phyloP scores from a whole-genome alignment of 2,113 vertebrate species.

The Phalacrocorax aristotelis region DNA sequence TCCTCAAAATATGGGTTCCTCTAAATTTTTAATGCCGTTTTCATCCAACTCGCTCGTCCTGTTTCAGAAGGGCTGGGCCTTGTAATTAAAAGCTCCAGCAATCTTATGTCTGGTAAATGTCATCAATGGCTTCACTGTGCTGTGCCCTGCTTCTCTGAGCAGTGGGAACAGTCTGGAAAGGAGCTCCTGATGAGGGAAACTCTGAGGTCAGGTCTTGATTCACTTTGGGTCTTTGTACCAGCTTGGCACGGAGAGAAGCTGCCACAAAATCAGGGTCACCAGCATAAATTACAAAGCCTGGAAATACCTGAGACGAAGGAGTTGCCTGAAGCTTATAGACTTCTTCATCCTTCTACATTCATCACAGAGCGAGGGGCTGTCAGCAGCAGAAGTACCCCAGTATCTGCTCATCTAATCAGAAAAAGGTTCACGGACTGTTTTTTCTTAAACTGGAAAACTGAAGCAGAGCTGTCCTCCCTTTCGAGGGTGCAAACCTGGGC shows the following conservation, averaged over 20 bases:
- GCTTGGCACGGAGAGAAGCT: not conserved
- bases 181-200: not conserved
- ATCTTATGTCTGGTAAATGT: slow-evolving; percentile 20
- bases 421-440: not conserved
- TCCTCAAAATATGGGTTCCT: slow-evolving; percentile 44
- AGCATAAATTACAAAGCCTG: not conserved
- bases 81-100: slow-evolving; percentile 22
- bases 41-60: slow-evolving; percentile 59
- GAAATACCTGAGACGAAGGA: not conserved
- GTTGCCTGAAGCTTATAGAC: not conserved
- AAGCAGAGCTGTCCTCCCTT: not conserved
- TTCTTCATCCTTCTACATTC: not conserved
- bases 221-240: not conserved
- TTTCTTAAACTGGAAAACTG: not conserved
- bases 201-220: not conserved
- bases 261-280: not conserved
- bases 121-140: not conserved
- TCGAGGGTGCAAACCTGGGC: not conserved
- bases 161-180: not conserved
- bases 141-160: not conserved
- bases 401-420: not conserved
- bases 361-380: rapidly evolving
- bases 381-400: not conserved
- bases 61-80: slow-evolving; percentile 59
- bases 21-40: slow-evolving; percentile 58